Evolutionary conservation across 2,113 vertebrate species (phyloP).

Genomic region (Varanus salvator): DNA sequence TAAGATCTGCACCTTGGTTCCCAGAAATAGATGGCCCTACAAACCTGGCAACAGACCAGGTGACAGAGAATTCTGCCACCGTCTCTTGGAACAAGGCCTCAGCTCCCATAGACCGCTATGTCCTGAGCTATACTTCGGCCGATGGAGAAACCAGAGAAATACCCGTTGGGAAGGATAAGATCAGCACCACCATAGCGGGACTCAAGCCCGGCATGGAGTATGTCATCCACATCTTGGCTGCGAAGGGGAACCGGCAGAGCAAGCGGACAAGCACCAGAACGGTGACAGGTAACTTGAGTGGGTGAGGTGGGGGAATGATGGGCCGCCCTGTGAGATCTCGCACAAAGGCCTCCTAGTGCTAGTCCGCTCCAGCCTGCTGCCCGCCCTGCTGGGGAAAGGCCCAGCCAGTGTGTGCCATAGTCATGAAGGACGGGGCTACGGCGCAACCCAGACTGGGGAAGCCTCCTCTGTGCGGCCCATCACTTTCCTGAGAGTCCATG

Average conservation of each 20-base stretch:
- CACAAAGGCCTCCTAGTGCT: background rate
- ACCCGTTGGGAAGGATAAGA: constrained; percentile 70
- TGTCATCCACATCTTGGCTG: constrained; percentile 72
- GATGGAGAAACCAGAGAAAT: constrained; percentile 70
- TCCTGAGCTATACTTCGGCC: constrained; percentile 79
- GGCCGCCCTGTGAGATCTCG: background rate
- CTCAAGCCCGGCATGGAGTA: constrained; percentile 79
- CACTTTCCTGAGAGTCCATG: background rate
- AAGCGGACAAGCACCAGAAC: constrained; percentile 74
- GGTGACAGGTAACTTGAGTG: constrained; percentile 74
- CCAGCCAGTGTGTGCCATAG: no score
- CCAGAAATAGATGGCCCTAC: constrained; percentile 74
- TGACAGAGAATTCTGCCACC: constrained; percentile 81
- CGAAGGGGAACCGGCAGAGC: constrained; percentile 75
- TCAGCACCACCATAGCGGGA: constrained; percentile 71
- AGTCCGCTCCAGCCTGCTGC: no score
- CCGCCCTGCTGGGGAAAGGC: no score
- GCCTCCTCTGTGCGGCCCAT: background rate
- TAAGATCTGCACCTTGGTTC: background rate
- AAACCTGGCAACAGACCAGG: constrained; percentile 70
- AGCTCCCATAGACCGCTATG: constrained; percentile 81
- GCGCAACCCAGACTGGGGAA: no score
- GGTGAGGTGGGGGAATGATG: background rate
- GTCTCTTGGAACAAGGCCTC: constrained; percentile 81
- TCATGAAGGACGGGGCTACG: no score